Conservation (phyloP, 2,113 vertebrate genomes). For the Dasyornis broadbenti region DNA sequence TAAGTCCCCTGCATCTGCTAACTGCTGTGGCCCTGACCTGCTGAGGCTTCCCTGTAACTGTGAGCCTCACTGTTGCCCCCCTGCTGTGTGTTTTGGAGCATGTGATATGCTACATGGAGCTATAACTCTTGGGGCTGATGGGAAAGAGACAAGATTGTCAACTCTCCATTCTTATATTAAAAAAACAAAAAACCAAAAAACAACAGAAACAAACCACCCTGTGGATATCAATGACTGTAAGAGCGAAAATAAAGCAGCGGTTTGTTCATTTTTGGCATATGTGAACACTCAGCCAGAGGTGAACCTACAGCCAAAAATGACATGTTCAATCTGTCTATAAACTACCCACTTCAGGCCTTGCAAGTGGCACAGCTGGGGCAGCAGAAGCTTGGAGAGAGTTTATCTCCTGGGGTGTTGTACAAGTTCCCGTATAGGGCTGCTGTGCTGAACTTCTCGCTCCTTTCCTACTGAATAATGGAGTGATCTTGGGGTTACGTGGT, state of each 20-base stretch:
- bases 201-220: not conserved
- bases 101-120: not conserved
- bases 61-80: not conserved
- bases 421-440: not conserved
- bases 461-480: not conserved
- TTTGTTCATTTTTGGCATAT: not conserved
- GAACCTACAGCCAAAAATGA: not conserved
- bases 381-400: not conserved
- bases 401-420: not conserved
- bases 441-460: not conserved
- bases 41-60: not conserved
- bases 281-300: not conserved
- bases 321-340: not conserved
- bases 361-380: not conserved
- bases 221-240: not conserved
- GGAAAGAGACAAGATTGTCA: not conserved
- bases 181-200: not conserved
- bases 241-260: not conserved
- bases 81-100: not conserved
- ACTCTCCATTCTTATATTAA: not conserved
- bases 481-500: not conserved
- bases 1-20: not conserved
- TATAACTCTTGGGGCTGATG: fast-evolving
- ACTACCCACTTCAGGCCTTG: not conserved
- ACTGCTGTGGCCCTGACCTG: not conserved